Base-by-base conservation (phyloP, 2,797 vertebrate species). In the Mycteria americana region DNA sequence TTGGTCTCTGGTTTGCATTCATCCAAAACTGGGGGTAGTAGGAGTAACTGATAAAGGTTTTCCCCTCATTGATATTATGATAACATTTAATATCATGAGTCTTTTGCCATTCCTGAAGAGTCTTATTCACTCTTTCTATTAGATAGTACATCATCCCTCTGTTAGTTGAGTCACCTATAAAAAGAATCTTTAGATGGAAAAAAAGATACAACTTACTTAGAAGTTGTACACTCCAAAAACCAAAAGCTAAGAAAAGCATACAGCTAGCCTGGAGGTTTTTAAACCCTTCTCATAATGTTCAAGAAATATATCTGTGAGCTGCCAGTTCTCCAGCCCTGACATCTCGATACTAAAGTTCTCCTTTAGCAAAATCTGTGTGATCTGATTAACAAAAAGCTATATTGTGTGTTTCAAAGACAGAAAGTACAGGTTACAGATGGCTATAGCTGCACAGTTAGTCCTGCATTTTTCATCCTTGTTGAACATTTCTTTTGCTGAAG, bases 11-110 rank as follows among this genome's bases (percentile, higher is more conserved):
- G 31, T 86, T 97, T 93, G 96, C 95, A 23, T 97, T 98, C 95
- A 99, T 97, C 99, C 99, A 99, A 97, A 99, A 99, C 96, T 98
- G 99, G 10, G 99, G 99, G 54, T 99, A 99, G 83, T 99, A 99
- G 6, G 99, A 99, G 95, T 99, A 99, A 93, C 99, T 98, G 95
- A 99, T 97, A 50, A 97, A 98, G 10, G 99, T 99, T 84, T 97
- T 98, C 13, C 98, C 98, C 25, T 97, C 95, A 24, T 99, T 99
- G 96, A 99, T 97, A 78, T 99, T 98, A 81, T 97, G 92, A 92
- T 99, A 99, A 88, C 98, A 95, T 95, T 99, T 98, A 69, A 98
- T 97, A 88, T 98, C 97, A 21, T 99, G 99, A 51, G 98, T 98
- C 92, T 99, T 99, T 87, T 98, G 98, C 99, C 99, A 99, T 85